A percentile compares a stretch with the other conserved stretches of the same genome.
Conservation (phyloP, 2,888 invertebrate genomes). For the Drosophila atripex region DNA sequence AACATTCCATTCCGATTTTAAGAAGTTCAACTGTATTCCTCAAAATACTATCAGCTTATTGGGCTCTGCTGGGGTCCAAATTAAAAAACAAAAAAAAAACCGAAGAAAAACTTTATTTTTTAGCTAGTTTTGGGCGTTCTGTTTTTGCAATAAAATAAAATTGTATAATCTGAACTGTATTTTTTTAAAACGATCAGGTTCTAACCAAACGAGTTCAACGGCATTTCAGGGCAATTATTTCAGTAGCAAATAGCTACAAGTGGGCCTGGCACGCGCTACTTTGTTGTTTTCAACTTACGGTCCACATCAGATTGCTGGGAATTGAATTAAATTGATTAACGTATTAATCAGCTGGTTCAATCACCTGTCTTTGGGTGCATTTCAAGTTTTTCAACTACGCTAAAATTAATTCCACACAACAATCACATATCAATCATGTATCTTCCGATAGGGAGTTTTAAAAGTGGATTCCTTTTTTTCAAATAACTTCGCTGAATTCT, state of each 20-base stretch:
- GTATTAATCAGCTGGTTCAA: conserved; percentile 17
- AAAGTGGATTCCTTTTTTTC: not conserved
- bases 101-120: conserved; percentile 34
- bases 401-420: not conserved
- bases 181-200: conserved; percentile 54
- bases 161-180: conserved; percentile 47
- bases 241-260: conserved; percentile 48
- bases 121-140: conserved; percentile 35
- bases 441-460: not conserved
- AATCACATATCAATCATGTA: not conserved
- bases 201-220: conserved; percentile 73
- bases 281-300: conserved; percentile 5
- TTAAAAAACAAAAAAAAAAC: too few relatives aligned
- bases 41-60: conserved; percentile 15
- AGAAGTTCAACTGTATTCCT: conserved; percentile 11
- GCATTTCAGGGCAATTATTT: conserved; percentile 72
- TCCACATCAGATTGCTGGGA: conserved; percentile 19
- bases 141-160: conserved; percentile 37
- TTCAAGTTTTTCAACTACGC: not conserved
- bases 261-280: conserved; percentile 38
- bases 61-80: conserved; percentile 39
- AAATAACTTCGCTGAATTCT: not conserved
- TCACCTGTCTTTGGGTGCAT: conserved; percentile 10
- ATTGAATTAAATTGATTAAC: conserved; percentile 2
- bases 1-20: not conserved